phyloP scores from a whole-genome alignment of 1,140 invertebrate species.

The Ericerus pela region DNA sequence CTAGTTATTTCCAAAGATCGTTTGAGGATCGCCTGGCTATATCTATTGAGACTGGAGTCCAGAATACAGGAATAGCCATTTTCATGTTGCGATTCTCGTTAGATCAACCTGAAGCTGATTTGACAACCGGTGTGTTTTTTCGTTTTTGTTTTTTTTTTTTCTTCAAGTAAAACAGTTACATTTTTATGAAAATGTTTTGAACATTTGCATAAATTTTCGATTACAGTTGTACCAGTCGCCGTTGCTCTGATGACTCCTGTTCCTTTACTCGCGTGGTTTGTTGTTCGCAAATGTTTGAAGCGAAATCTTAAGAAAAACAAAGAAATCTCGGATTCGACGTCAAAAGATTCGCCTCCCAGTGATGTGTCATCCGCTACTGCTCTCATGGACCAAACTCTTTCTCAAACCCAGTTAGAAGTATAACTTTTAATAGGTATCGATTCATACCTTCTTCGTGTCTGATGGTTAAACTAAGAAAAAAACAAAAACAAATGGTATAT shows the following conservation, averaged over 20 bases:
- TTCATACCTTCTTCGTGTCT: too few relatives aligned
- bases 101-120: constrained; percentile 54
- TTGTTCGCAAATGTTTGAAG: constrained; percentile 26
- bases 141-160: neutral
- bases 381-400: too few relatives aligned
- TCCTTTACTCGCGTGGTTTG: constrained; percentile 49
- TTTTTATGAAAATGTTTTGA: neutral
- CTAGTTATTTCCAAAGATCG: constrained; percentile 43
- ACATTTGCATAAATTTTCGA: neutral
- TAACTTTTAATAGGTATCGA: too few relatives aligned
- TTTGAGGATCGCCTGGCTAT: constrained; percentile 62
- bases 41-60: constrained; percentile 82
- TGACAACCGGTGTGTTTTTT: constrained; percentile 52
- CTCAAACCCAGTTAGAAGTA: too few relatives aligned
- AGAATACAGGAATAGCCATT: constrained; percentile 87
- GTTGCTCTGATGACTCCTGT: constrained; percentile 87
- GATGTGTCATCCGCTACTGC: too few relatives aligned
- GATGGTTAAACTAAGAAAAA: too few relatives aligned
- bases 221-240: constrained; percentile 64
- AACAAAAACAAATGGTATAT: too few relatives aligned
- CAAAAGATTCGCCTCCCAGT: too few relatives aligned
- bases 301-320: too few relatives aligned
- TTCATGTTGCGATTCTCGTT: constrained; percentile 59
- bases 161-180: neutral
- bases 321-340: too few relatives aligned